phyloP scores from a whole-genome alignment of 2,888 invertebrate species.

The Yponomeuta evonymella region DNA sequence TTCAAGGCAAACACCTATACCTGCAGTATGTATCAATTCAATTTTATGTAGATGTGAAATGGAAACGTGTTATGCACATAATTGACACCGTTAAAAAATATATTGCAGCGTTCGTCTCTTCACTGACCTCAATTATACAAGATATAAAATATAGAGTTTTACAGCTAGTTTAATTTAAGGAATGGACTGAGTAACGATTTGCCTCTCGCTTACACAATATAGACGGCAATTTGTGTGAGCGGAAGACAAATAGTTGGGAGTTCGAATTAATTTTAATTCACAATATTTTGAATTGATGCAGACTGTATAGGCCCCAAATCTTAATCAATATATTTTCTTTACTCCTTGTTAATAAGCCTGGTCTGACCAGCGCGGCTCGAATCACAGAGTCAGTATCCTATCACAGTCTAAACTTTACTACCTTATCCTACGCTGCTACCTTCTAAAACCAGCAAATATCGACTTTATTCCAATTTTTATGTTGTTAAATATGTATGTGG shows the following conservation, averaged over 20 bases:
- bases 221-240: no score
- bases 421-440: slow-evolving; percentile 17
- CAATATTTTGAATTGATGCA: neutral
- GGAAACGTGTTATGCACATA: no score
- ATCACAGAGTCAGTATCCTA: slow-evolving; percentile 51
- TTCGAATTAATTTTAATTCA: no score
- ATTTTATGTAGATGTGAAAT: neutral
- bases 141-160: no score
- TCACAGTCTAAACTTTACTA: slow-evolving; percentile 41
- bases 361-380: slow-evolving; percentile 39
- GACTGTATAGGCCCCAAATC: neutral
- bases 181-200: no score
- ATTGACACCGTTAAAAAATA: no score
- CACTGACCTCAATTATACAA: no score
- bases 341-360: slow-evolving; percentile 24
- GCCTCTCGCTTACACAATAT: no score
- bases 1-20: neutral
- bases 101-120: no score
- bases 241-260: no score
- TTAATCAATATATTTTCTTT: neutral
- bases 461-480: slow-evolving; percentile 7
- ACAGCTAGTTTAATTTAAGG: no score
- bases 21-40: neutral
- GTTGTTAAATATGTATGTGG: no score
- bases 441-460: slow-evolving; percentile 2